These are phyloP conservation scores for Palaemon carinicauda DNA, from an alignment of 1,140 invertebrate genomes.

Conservation along the genomic window DNA sequence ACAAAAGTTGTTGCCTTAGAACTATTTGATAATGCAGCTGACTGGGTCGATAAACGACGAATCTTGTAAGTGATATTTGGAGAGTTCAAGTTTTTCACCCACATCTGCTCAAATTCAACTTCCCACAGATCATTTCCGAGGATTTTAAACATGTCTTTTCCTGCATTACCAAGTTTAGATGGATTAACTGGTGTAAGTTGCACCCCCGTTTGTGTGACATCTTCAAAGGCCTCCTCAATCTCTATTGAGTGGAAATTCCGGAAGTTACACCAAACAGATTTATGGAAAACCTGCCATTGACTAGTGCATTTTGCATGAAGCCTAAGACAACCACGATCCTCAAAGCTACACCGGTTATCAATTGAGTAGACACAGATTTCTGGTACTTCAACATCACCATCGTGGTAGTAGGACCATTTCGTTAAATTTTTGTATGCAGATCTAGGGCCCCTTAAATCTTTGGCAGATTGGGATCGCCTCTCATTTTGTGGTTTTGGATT, in stretches of 20 bases:
- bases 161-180: not conserved
- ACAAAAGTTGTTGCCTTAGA: not conserved
- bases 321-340: not conserved
- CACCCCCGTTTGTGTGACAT: not conserved
- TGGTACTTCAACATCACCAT: not conserved
- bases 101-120: not conserved
- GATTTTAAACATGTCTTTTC: not conserved
- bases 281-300: not conserved
- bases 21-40: not conserved
- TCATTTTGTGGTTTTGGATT: too few relatives aligned
- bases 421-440: not conserved
- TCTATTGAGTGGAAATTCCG: not conserved
- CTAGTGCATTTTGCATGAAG: not conserved
- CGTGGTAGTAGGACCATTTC: not conserved
- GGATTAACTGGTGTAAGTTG: not conserved
- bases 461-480: too few relatives aligned
- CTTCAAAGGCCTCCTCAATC: not conserved
- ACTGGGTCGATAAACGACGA: not conserved
- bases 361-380: not conserved
- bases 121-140: not conserved
- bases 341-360: not conserved
- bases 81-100: not conserved
- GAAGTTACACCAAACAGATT: not conserved
- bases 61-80: not conserved
- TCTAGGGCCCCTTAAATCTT: too few relatives aligned